phyloP scores from a whole-genome alignment of 2,113 vertebrate genomes.

The Callocephalon fimbriatum region DNA sequence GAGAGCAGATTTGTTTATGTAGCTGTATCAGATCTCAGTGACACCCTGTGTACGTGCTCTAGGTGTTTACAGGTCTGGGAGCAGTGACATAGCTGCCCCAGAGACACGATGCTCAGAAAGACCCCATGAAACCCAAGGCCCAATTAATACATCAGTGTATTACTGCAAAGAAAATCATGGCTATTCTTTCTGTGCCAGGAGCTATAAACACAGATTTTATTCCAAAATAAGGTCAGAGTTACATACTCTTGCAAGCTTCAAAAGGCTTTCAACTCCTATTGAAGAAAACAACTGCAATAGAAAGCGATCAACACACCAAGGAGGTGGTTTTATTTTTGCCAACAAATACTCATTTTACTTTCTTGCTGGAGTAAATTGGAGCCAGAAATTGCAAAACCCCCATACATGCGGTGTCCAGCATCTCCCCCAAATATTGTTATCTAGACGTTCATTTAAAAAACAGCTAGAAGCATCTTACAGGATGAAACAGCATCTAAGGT shows the following conservation, averaged over 20 bases:
- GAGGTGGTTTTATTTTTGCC: neutral
- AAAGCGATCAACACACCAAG: neutral
- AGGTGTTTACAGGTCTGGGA: neutral
- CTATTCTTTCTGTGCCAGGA: neutral
- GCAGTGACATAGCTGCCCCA: neutral
- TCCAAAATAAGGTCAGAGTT: neutral
- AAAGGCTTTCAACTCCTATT: neutral
- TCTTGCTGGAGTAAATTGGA: neutral
- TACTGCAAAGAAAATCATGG: neutral
- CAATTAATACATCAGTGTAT: neutral
- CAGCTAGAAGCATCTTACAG: neutral
- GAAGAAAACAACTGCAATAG: neutral
- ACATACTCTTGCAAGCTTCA: neutral
- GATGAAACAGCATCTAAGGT: neutral
- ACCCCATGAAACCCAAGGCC: neutral
- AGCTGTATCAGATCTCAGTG: neutral
- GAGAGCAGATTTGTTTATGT: neutral
- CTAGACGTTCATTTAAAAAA: neutral
- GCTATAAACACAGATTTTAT: neutral
- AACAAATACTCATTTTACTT: neutral
- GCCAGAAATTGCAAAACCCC: neutral
- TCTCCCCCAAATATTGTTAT: neutral
- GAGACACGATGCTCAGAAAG: neutral
- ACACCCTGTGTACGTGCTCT: accelerated
- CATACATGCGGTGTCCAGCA: neutral